Evolutionary conservation across 2,888 invertebrate species (phyloP).

Genomic region (Onchidella celtica): DNA sequence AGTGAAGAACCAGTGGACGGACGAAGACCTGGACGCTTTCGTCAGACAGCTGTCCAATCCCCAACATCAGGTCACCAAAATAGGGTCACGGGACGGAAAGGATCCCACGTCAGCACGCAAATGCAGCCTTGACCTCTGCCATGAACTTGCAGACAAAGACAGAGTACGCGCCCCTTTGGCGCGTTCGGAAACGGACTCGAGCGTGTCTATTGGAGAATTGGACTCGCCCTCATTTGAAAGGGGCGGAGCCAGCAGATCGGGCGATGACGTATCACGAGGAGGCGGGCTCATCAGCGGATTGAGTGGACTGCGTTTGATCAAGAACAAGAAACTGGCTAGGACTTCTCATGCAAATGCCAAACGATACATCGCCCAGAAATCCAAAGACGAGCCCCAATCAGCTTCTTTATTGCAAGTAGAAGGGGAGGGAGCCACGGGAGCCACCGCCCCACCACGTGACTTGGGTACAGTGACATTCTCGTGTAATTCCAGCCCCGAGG

Average conservation of each 20-base stretch:
- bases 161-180: conserved; percentile 42
- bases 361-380: conserved; percentile 28
- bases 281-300: conserved; percentile 28
- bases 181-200: conserved; percentile 40
- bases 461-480: conserved; percentile 47
- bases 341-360: conserved; percentile 44
- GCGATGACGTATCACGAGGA: conserved; percentile 24
- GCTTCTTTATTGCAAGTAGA: background rate
- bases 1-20: conserved; percentile 44
- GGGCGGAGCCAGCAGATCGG: background rate
- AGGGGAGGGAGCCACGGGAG: background rate
- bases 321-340: conserved; percentile 43
- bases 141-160: conserved; percentile 25
- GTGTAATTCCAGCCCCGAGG: conserved; percentile 49
- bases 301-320: conserved; percentile 40
- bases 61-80: conserved; percentile 52
- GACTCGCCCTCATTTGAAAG: conserved; percentile 10
- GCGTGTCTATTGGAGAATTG: conserved; percentile 29
- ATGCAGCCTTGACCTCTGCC: conserved; percentile 40
- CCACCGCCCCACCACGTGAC: conserved; percentile 40
- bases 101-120: conserved; percentile 31
- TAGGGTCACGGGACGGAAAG: background rate
- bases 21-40: conserved; percentile 58
- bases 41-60: conserved; percentile 59
- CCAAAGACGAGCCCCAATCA: conserved; percentile 18